Base-by-base conservation (phyloP, 2,113 vertebrate species). In the Sylvietta virens region DNA sequence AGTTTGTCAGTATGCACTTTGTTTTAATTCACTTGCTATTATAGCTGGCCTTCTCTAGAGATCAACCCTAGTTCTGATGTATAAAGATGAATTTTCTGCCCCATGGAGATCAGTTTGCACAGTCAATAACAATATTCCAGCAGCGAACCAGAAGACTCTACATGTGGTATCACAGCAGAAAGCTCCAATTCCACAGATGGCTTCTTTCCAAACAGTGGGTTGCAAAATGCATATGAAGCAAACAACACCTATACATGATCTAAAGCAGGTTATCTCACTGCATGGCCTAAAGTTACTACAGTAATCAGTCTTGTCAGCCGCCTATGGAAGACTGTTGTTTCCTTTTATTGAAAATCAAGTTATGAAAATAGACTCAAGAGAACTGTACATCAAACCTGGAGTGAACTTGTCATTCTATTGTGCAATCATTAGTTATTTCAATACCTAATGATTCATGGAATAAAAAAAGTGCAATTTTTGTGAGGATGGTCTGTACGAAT, bases 31-130 rank as follows among this genome's bases (percentile, higher is more conserved):
- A 93, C 53, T 93, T 90, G 62, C 42, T 88, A 90, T 94, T 88
- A 88, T 73, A 94, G 82, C 62, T 79, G 24, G 30, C 42, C 50
- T 81, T 94, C 91, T 94, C 76, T 90, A 64, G 62, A 77, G 66
- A 94, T 85, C 69, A 90, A 53, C 66, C 81, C 77, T 51, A 91
- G 67, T 11, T 2, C 39, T 97, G 65, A 88, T 89, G 42, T 81
- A 92, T 67, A 91, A 94, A 97, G 91, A 95, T 93, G 53, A 94
- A 96, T 96, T 96, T 97, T 97, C 90, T 95, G 90, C 73, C 67
- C 64, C 64, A 92, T 94, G 81, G 69, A 97, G 65, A 96, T 95
- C 91, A 94, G 92, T 94, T 95, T 97, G 74, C 62, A 90, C 50
- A 88, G 89, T 95, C 95, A 96, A 86, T 91, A 95, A 84, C 56